A percentile compares a stretch with the other conserved stretches of the same genome.
Evolutionary conservation across 37 sponge, comb jelly and placozoan genomes (phyloP).

Genomic region (Lycopodina hypogea): DNA sequence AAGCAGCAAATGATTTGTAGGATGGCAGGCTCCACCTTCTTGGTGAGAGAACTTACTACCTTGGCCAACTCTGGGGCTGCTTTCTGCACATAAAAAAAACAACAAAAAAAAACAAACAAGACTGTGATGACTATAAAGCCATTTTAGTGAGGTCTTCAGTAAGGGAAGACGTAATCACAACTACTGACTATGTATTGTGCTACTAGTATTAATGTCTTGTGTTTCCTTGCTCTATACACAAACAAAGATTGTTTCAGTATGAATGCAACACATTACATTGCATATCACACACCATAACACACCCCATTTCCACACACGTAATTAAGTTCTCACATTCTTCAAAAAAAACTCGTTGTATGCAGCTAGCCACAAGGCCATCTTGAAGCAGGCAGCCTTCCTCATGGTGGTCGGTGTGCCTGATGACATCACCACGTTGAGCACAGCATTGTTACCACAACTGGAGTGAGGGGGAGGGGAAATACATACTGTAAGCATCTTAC

Average conservation of each 20-base stretch:
- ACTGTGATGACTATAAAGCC: too few relatives aligned
- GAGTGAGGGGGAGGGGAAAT: neutral
- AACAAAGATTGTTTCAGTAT: neutral
- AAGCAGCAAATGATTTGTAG: slow-evolving; percentile 28
- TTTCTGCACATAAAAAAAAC: slow-evolving; percentile 31
- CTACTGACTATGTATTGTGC: neutral
- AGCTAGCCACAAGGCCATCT: slow-evolving; percentile 61
- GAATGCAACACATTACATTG: neutral
- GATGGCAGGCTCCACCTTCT: slow-evolving; percentile 3
- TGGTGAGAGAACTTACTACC: slow-evolving; percentile 4
- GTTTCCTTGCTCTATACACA: neutral
- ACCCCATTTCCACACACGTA: too few relatives aligned
- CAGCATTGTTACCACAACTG: slow-evolving; percentile 6
- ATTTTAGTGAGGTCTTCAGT: too few relatives aligned
- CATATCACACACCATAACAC: neutral
- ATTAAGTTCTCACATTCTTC: slow-evolving; percentile 26
- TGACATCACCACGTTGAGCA: slow-evolving; percentile 5
- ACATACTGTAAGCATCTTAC: neutral
- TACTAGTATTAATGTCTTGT: neutral
- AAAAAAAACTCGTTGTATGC: slow-evolving; percentile 60
- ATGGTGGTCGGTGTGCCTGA: slow-evolving; percentile 6
- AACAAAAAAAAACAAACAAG: too few relatives aligned
- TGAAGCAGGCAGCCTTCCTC: slow-evolving; percentile 25
- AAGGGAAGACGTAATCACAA: neutral
- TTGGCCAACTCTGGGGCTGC: slow-evolving; percentile 10